Evolutionary conservation across 2,113 vertebrate species (phyloP), one percentile per base, ranked within the genome.

Genomic region (Pavo muticus): DNA sequence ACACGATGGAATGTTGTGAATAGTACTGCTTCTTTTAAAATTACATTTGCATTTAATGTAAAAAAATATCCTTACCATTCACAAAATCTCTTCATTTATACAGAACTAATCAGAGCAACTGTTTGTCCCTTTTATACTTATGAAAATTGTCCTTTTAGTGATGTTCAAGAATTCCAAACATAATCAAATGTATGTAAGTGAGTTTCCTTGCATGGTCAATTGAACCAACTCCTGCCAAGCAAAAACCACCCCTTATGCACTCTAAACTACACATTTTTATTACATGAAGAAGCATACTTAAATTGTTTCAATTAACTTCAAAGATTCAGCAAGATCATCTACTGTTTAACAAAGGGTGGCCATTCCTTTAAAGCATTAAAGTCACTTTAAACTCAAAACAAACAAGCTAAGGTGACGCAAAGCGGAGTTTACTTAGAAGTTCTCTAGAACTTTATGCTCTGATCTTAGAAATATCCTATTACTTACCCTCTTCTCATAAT

Each of bases 271-370:
- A 70, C 17, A 74, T 50, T 29, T 80, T 83, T 61, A 84, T 71
- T 88, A 42, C 65, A 86, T 61, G 65, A 81, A 73, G 59, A 95
- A 95, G 23, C 32, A 52, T 45, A 63, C 39, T 94, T 60, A 37
- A 82, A 91, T 15, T 80, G 32, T 80, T 95, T 85, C 82, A 83
- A 90, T 85, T 91, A 80, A 77, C 61, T 86, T 94, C 79, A 93
- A 80, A 88, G 59, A 39, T 84, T 77, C 75, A 64, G 42, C 86
- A 56, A 88, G 94, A 91, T 84, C 1, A 80, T 80, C 72, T 48
- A 64, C 84, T 20, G 19, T 86, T 93, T 84, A 94, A 86, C 73
- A 82, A 83, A 71, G 65, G 83, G 9, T 52, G 79, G 71, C 92
- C 4, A 52, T 2, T 64, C 54, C 81, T 75, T 91, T 65, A 89